phyloP scores from a whole-genome alignment of 2,113 vertebrate species.

The Heterotilapia buettikoferi region DNA sequence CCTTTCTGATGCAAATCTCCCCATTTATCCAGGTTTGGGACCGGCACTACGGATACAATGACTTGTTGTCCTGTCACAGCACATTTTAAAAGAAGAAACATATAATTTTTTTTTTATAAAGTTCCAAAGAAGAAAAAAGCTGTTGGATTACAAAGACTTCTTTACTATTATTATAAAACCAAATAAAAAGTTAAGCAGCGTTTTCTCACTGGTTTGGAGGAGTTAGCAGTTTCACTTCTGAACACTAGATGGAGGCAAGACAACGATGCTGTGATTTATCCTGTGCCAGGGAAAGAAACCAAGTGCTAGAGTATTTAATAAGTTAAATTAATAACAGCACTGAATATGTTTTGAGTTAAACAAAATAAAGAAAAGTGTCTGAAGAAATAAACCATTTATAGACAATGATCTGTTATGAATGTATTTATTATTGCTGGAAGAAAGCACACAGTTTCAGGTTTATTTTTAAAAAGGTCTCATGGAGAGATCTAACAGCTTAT shows the following conservation, averaged over 20 bases:
- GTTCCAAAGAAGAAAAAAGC: neutral
- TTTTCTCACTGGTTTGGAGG: neutral
- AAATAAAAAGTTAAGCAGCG: neutral
- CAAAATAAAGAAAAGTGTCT: neutral
- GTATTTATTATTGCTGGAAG: neutral
- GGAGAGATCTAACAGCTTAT: neutral
- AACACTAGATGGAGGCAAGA: slow-evolving; percentile 56
- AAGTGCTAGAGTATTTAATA: neutral
- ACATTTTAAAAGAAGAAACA: neutral
- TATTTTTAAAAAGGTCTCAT: neutral
- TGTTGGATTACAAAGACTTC: neutral
- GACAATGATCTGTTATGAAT: neutral
- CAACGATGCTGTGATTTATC: neutral
- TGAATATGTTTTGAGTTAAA: neutral
- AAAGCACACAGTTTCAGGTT: neutral
- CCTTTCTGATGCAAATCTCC: neutral
- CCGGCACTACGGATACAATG: neutral
- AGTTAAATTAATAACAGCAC: neutral
- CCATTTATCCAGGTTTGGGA: neutral
- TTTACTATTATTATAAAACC: neutral
- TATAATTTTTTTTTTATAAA: neutral
- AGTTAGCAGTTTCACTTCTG: neutral
- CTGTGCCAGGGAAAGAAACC: neutral
- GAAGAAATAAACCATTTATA: neutral
- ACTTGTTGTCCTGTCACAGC: neutral